Percentiles rank a stretch among this genome's conserved stretches.
Evolutionary conservation across 2,888 invertebrate genomes (phyloP).

Genomic region (Eupithecia inturbata): DNA sequence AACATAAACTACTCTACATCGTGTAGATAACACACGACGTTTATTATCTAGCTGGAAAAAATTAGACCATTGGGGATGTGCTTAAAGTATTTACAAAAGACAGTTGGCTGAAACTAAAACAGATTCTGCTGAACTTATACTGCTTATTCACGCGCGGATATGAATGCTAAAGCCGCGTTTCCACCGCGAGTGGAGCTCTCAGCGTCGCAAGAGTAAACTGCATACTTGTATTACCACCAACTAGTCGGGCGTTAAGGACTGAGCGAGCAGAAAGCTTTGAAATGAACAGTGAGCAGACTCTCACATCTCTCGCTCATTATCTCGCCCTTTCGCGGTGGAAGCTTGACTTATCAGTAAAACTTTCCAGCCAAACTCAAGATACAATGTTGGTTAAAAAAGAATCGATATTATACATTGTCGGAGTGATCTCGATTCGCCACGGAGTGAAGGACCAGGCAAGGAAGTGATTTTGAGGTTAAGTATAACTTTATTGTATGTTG

Average conservation of each 20-base stretch:
- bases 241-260: no score
- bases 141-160: not conserved
- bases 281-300: no score
- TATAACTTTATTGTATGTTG: not conserved
- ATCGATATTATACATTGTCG: not conserved
- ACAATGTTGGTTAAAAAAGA: not conserved
- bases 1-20: not conserved
- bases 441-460: not conserved
- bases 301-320: no score
- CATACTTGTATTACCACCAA: no score
- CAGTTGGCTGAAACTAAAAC: slow-evolving; percentile 6
- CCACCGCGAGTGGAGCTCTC: no score
- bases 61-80: not conserved
- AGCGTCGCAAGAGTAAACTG: no score
- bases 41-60: not conserved
- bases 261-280: no score
- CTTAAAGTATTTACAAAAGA: slow-evolving; percentile 8
- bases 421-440: not conserved
- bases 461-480: not conserved
- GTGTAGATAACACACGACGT: not conserved
- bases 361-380: not conserved
- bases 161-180: not conserved
- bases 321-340: no score
- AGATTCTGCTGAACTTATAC: slow-evolving; percentile 1
- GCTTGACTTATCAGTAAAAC: not conserved